Evolutionary conservation across 2,113 vertebrate genomes (phyloP).

Genomic region (Varanus komodoensis): DNA sequence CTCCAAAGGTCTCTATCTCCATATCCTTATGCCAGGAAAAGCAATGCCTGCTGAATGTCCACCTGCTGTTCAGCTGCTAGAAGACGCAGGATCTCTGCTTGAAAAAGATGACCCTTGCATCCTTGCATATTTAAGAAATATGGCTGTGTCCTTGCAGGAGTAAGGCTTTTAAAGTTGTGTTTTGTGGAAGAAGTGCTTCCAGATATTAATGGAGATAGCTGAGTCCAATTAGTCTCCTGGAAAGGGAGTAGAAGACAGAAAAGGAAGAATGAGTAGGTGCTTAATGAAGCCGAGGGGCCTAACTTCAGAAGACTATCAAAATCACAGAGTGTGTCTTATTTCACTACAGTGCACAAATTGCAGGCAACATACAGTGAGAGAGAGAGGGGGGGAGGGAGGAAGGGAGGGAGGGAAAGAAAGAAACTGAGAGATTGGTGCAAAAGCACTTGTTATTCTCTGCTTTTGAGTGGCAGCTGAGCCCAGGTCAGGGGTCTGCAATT

Average conservation of each 20-base stretch:
- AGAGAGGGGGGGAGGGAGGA: neutral
- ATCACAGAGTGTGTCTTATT: neutral
- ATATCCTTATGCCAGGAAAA: too few species aligned
- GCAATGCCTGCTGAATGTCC: too few species aligned
- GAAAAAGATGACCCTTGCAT: too few species aligned
- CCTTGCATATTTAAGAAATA: too few species aligned
- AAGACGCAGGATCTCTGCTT: too few species aligned
- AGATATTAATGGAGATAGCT: neutral
- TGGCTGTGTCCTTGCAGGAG: neutral
- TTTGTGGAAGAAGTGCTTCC: neutral
- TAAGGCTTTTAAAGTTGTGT: neutral
- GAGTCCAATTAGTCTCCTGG: neutral
- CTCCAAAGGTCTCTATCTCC: neutral
- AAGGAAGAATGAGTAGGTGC: neutral
- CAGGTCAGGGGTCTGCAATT: neutral
- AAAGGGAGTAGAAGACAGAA: neutral
- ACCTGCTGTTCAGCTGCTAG: too few species aligned
- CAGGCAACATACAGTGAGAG: neutral
- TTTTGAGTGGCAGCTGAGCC: neutral
- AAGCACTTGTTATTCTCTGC: neutral
- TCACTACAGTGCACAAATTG: neutral
- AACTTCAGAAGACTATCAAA: neutral
- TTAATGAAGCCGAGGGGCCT: neutral
- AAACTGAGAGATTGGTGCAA: neutral
- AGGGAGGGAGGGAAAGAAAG: neutral